Conservation (phyloP, 1,140 invertebrate species). For the Varroa destructor region DNA sequence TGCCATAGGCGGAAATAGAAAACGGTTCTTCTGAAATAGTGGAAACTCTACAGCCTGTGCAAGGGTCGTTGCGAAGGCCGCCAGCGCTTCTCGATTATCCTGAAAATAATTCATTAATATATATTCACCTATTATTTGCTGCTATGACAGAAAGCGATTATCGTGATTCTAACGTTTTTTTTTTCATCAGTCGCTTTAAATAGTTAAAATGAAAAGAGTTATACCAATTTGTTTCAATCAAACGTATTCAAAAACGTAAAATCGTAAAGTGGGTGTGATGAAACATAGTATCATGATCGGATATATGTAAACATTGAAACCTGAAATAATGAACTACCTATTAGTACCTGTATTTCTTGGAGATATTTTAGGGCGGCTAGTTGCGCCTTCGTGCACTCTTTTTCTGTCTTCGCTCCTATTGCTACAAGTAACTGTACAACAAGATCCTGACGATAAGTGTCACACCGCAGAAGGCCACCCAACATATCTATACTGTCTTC, state of each 20-base stretch:
- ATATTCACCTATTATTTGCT: too few relatives aligned
- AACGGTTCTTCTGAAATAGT: slow-evolving; percentile 4
- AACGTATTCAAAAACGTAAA: too few relatives aligned
- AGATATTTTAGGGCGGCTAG: slow-evolving; percentile 22
- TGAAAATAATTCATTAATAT: too few relatives aligned
- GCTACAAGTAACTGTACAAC: slow-evolving; percentile 1
- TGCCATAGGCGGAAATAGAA: not conserved
- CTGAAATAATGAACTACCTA: too few relatives aligned
- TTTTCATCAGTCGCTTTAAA: too few relatives aligned
- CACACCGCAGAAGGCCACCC: slow-evolving; percentile 1
- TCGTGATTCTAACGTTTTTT: too few relatives aligned
- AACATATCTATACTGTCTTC: slow-evolving; percentile 19
- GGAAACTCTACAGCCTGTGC: not conserved
- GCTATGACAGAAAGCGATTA: too few relatives aligned
- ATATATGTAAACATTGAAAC: too few relatives aligned
- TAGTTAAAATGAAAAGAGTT: too few relatives aligned
- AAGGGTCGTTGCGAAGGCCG: not conserved
- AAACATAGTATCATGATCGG: too few relatives aligned
- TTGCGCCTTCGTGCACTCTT: slow-evolving; percentile 14
- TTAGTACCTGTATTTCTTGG: not conserved
- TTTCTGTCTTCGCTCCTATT: slow-evolving; percentile 12
- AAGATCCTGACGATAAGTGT: not conserved
- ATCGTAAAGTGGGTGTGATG: too few relatives aligned
- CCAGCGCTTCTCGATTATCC: slow-evolving; percentile 1
- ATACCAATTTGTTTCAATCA: too few relatives aligned